phyloP scores from a whole-genome alignment of 2,113 vertebrate species.

The Urocynchramus pylzowi region DNA sequence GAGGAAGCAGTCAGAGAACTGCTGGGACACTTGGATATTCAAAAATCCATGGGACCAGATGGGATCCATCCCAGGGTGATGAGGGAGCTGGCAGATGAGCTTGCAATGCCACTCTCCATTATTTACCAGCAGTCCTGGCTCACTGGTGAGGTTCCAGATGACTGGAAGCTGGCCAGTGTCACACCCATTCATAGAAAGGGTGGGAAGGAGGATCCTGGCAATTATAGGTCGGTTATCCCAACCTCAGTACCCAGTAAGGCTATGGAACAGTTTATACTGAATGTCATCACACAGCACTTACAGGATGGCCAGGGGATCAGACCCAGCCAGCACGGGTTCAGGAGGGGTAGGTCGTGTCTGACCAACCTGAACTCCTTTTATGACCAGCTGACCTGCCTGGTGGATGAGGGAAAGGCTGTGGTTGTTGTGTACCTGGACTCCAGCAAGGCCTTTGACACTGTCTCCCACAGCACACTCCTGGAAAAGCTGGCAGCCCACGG shows the following conservation, averaged over 20 bases:
- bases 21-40: rapidly evolving
- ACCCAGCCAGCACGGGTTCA: background rate
- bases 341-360: too few relatives aligned
- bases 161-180: background rate
- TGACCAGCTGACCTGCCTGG: too few relatives aligned
- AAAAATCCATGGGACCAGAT: background rate
- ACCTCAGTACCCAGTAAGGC: background rate
- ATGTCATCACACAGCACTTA: background rate
- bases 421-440: too few relatives aligned
- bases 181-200: background rate
- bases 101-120: background rate
- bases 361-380: too few relatives aligned
- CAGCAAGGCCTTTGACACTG: too few relatives aligned
- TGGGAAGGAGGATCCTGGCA: background rate
- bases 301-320: background rate
- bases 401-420: too few relatives aligned
- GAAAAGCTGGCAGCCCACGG: too few relatives aligned
- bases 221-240: background rate
- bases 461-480: too few relatives aligned
- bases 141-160: background rate
- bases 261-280: background rate
- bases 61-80: background rate
- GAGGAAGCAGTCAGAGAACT: background rate
- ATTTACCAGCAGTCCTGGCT: background rate
- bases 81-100: background rate